Conservation (phyloP, 2,888 invertebrate species). For the Actias luna region DNA sequence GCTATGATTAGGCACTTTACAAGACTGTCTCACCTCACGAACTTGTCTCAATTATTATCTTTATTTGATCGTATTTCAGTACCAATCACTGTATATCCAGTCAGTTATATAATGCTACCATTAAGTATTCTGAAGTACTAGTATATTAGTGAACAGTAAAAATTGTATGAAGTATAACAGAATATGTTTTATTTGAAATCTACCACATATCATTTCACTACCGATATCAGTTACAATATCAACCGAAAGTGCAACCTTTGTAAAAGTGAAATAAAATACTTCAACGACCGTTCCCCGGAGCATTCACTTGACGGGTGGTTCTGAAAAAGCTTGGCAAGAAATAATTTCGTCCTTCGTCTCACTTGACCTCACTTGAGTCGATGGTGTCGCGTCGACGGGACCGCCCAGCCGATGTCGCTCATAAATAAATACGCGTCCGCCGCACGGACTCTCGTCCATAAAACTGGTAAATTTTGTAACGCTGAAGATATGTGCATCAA, state of each 20-base stretch:
- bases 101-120: too few relatives aligned
- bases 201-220: neutral
- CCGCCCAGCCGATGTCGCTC: slow-evolving; percentile 38
- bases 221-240: slow-evolving; percentile 7
- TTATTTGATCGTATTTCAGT: too few relatives aligned
- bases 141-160: too few relatives aligned
- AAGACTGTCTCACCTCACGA: too few relatives aligned
- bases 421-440: slow-evolving; percentile 54
- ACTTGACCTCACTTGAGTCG: slow-evolving; percentile 53
- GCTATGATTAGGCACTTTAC: too few relatives aligned
- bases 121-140: too few relatives aligned
- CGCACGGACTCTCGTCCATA: slow-evolving; percentile 30
- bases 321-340: slow-evolving; percentile 39
- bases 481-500: too few relatives aligned
- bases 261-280: slow-evolving; percentile 15
- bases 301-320: slow-evolving; percentile 18
- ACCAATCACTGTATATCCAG: too few relatives aligned
- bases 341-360: slow-evolving; percentile 41
- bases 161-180: too few relatives aligned
- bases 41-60: too few relatives aligned
- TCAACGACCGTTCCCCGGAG: slow-evolving; percentile 16
- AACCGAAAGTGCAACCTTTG: slow-evolving; percentile 12
- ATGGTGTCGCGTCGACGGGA: slow-evolving; percentile 41
- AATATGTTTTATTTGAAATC: too few relatives aligned
- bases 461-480: slow-evolving; percentile 12